Percentiles rank a stretch among this genome's conserved stretches.
Conservation (phyloP, 1,140 invertebrate genomes). For the Pogonognathellus flavescens region DNA sequence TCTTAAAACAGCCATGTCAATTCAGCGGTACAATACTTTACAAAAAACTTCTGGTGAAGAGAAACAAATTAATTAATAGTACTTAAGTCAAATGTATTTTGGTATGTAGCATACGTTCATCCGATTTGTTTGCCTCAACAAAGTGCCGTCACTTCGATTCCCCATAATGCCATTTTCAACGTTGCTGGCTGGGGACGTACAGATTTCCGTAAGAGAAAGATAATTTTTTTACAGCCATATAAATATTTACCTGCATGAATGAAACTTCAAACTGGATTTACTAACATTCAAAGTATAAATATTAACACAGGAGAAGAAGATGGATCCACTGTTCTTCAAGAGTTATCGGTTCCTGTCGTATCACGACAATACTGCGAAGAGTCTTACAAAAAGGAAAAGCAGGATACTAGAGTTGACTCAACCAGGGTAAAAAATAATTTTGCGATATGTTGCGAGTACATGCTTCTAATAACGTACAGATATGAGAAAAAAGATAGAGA, state of each 20-base stretch:
- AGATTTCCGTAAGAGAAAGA: slow-evolving; percentile 56
- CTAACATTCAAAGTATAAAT: not conserved
- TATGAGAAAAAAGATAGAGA: too few species aligned
- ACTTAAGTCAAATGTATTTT: too few species aligned
- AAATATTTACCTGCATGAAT: too few species aligned
- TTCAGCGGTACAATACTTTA: too few species aligned
- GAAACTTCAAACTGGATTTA: too few species aligned
- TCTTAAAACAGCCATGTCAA: not conserved
- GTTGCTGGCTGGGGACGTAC: slow-evolving; percentile 67
- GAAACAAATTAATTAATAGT: too few species aligned
- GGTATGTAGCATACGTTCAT: slow-evolving; percentile 56
- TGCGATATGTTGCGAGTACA: too few species aligned
- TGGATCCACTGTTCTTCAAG: slow-evolving; percentile 52
- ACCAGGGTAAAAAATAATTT: not conserved
- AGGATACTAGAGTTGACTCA: not conserved
- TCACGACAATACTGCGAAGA: slow-evolving; percentile 52
- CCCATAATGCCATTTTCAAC: not conserved
- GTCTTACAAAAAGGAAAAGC: slow-evolving; percentile 35
- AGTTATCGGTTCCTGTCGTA: slow-evolving; percentile 47
- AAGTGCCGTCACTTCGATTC: slow-evolving; percentile 7
- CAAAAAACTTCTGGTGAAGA: too few species aligned
- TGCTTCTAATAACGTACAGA: too few species aligned
- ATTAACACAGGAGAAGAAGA: not conserved
- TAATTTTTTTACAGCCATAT: not conserved
- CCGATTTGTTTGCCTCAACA: slow-evolving; percentile 66